phyloP scores from a whole-genome alignment of 2,797 vertebrate genomes.

The Cottoperca gobio region DNA sequence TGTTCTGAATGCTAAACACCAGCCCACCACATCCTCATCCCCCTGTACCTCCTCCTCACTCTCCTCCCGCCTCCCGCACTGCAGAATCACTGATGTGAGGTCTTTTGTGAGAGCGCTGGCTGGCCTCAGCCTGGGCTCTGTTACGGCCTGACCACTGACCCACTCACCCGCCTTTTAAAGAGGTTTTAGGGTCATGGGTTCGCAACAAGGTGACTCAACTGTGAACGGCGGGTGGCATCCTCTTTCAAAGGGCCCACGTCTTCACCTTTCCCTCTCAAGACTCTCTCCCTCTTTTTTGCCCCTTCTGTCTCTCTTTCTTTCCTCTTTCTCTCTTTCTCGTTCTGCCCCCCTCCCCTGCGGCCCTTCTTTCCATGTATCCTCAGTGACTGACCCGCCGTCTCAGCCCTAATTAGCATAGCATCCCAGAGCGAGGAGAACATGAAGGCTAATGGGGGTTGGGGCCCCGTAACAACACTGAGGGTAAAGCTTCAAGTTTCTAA shows the following conservation, averaged over 20 bases:
- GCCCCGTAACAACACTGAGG: conserved; percentile 67
- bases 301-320: conserved; percentile 42
- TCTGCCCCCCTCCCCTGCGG: conserved; percentile 11
- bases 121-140: conserved; percentile 73
- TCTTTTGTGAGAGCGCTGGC: conserved; percentile 75
- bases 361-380: conserved; percentile 62
- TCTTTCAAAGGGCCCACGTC: conserved; percentile 80
- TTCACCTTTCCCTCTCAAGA: conserved; percentile 74
- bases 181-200: conserved; percentile 83
- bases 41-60: conserved; percentile 60
- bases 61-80: conserved; percentile 60
- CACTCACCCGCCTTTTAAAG: conserved; percentile 81
- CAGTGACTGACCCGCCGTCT: conserved; percentile 70
- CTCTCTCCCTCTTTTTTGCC: conserved; percentile 36
- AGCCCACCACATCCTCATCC: conserved; percentile 50
- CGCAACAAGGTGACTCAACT: conserved; percentile 85
- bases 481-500: conserved; percentile 74
- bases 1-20: conserved; percentile 69
- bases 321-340: conserved; percentile 28
- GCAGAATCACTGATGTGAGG: conserved; percentile 78
- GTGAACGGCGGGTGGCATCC: conserved; percentile 77
- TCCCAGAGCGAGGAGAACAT: conserved; percentile 79
- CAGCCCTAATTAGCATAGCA: conserved; percentile 84
- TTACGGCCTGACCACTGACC: conserved; percentile 83
- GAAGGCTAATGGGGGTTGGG: conserved; percentile 75